phyloP scores from a whole-genome alignment of 2,797 vertebrate species.

The Lagocephalus sceleratus region DNA sequence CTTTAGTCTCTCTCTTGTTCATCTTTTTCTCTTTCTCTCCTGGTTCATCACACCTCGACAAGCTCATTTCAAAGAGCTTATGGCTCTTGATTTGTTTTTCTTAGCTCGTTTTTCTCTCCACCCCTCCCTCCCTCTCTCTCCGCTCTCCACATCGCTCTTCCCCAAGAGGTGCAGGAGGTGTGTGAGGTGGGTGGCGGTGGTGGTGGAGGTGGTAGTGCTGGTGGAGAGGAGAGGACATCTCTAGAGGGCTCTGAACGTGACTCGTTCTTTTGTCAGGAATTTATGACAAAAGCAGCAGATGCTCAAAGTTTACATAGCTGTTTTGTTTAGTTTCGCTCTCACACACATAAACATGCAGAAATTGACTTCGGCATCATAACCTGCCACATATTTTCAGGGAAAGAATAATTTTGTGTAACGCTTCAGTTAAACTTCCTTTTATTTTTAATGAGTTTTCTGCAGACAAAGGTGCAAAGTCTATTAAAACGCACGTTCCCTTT shows the following conservation, averaged over 20 bases:
- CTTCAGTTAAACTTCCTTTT: background rate
- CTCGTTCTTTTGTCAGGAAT: constrained; percentile 61
- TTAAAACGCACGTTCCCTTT: too few species aligned
- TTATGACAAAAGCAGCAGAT: constrained; percentile 26
- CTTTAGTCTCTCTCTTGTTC: constrained; percentile 42
- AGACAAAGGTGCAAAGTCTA: background rate
- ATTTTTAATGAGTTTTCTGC: background rate
- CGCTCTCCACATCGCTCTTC: constrained; percentile 51
- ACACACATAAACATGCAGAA: constrained; percentile 9
- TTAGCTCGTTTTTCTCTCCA: constrained; percentile 39
- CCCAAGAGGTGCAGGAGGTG: constrained; percentile 67
- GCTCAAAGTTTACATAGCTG: constrained; percentile 20
- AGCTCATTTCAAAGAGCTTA: constrained; percentile 66
- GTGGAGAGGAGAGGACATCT: constrained; percentile 43
- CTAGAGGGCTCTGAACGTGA: constrained; percentile 50
- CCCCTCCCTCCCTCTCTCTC: constrained; percentile 34
- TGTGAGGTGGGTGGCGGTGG: constrained; percentile 50
- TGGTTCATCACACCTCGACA: constrained; percentile 59
- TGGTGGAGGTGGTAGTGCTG: constrained; percentile 23
- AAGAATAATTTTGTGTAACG: constrained; percentile 29
- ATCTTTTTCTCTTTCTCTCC: constrained; percentile 42
- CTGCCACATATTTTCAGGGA: constrained; percentile 1
- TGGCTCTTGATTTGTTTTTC: constrained; percentile 66
- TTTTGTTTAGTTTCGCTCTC: constrained; percentile 23
- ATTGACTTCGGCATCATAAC: constrained; percentile 2